These are phyloP conservation scores for Neoniphon sammara DNA, from an alignment of 2,797 vertebrate genomes.

Conservation along the genomic window DNA sequence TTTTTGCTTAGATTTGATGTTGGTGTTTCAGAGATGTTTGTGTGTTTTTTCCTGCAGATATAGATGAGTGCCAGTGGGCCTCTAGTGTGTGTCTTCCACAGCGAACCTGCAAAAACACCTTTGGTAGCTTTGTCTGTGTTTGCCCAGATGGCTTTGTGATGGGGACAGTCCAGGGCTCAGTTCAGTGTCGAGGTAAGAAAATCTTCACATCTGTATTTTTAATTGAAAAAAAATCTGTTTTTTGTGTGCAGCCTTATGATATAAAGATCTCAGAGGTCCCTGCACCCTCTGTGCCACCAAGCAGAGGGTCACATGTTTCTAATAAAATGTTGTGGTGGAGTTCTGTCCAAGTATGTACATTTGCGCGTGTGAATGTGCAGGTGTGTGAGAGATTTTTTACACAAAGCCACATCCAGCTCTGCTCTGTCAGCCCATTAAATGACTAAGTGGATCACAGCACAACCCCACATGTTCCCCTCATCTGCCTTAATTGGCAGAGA, in stretches of 20 bases:
- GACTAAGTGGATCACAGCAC: conserved; percentile 64
- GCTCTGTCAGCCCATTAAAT: conserved; percentile 61
- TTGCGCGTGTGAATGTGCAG: neutral
- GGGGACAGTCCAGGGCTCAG: conserved; percentile 58
- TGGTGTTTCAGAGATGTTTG: conserved; percentile 21
- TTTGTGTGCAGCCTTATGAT: neutral
- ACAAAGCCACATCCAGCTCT: conserved; percentile 43
- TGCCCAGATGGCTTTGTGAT: conserved; percentile 75
- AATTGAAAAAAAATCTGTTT: neutral
- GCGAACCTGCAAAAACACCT: conserved; percentile 80
- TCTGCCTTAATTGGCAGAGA: conserved; percentile 70
- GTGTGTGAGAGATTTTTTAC: conserved; percentile 21
- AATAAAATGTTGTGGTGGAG: conserved; percentile 22
- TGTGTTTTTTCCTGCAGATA: conserved; percentile 70
- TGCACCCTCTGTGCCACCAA: conserved; percentile 10
- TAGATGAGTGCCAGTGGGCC: conserved; percentile 74
- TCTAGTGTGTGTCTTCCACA: conserved; percentile 59
- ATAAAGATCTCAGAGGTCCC: conserved; percentile 8
- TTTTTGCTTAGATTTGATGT: neutral
- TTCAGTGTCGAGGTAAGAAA: conserved; percentile 77
- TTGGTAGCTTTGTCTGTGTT: conserved; percentile 77
- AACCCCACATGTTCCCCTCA: conserved; percentile 73
- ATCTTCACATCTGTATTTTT: neutral
- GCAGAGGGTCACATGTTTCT: conserved; percentile 32
- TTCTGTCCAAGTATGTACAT: neutral